phyloP scores from a whole-genome alignment of 2,113 vertebrate species.

The Xiphophorus hellerii region DNA sequence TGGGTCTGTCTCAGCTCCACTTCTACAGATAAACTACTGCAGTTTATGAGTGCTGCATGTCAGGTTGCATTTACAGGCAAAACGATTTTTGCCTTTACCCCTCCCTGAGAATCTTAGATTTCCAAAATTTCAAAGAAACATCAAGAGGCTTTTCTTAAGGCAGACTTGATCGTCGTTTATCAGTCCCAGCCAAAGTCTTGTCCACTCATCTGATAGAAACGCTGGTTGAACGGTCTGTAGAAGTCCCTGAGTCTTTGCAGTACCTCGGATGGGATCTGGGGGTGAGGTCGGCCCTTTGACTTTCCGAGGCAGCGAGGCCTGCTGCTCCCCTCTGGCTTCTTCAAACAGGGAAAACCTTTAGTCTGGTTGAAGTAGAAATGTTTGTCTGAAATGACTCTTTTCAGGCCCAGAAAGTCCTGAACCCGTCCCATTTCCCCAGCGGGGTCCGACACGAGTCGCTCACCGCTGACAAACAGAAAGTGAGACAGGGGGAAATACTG shows the following conservation, averaged over 20 bases:
- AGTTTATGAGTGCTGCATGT: constrained; percentile 45
- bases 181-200: constrained; percentile 95
- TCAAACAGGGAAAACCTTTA: constrained; percentile 96
- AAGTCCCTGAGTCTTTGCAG: constrained; percentile 89
- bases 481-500: constrained; percentile 87
- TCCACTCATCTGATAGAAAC: constrained; percentile 94
- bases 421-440: constrained; percentile 90
- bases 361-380: constrained; percentile 97
- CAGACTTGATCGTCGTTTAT: constrained; percentile 29
- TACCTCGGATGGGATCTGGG: constrained; percentile 82
- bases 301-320: constrained; percentile 90
- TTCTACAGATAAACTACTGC: constrained; percentile 6
- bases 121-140: constrained; percentile 25
- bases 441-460: constrained; percentile 89
- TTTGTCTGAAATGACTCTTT: constrained; percentile 87
- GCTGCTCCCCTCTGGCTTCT: constrained; percentile 88
- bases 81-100: constrained; percentile 21
- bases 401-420: constrained; percentile 94
- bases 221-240: constrained; percentile 91
- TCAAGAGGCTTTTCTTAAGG: constrained; percentile 5
- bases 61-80: constrained; percentile 30
- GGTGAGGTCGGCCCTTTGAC: constrained; percentile 93
- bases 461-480: constrained; percentile 92
- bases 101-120: constrained; percentile 61
- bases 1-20: constrained; percentile 12